Conservation (phyloP, 2,113 vertebrate genomes). For the Psittacus erithacus region DNA sequence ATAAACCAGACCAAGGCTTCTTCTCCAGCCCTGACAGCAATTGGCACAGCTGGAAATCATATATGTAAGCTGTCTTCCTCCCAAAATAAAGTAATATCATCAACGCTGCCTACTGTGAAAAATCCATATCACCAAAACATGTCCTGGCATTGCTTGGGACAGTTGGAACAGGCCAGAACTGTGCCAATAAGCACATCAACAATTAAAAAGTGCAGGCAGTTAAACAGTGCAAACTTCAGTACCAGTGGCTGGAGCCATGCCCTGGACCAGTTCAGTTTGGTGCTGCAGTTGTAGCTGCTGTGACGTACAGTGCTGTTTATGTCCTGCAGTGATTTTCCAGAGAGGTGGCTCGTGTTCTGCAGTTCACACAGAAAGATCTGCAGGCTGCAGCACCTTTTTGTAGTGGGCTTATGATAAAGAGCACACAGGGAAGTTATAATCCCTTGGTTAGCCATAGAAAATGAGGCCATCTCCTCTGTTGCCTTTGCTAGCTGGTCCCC, state of each 20-base stretch:
- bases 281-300: not conserved
- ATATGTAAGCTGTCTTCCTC: not conserved
- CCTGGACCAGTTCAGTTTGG: not conserved
- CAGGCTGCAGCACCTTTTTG: not conserved
- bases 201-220: not conserved
- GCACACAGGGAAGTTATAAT: not conserved
- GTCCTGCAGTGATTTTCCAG: not conserved
- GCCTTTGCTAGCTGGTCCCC: not conserved
- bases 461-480: not conserved
- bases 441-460: not conserved
- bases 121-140: not conserved
- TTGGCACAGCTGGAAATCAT: not conserved
- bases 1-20: not conserved
- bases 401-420: not conserved
- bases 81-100: not conserved
- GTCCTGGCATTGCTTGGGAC: not conserved
- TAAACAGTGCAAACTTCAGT: not conserved
- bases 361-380: not conserved
- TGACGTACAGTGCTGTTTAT: accelerated
- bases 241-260: not conserved
- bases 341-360: not conserved
- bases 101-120: not conserved
- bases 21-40: not conserved
- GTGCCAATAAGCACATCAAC: not conserved
- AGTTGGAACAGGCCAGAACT: not conserved